Conservation (phyloP, 2,113 vertebrate species). For the Tylochromis polylepis region DNA sequence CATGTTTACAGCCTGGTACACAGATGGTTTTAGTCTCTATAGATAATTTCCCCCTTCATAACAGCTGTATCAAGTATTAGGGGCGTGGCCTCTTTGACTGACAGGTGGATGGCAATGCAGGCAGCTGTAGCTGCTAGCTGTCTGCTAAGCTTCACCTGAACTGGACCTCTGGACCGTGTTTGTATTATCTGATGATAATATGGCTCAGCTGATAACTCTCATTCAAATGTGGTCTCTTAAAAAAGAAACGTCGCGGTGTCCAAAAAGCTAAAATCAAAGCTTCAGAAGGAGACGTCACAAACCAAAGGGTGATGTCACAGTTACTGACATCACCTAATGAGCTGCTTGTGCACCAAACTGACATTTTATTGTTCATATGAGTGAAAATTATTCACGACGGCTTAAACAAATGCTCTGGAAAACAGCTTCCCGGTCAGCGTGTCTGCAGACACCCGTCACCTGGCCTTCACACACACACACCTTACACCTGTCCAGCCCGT, state of each 20-base stretch:
- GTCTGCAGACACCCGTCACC: constrained; percentile 41
- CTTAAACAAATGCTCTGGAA: not conserved
- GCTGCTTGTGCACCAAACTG: not conserved
- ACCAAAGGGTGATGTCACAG: not conserved
- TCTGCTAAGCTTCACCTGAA: not conserved
- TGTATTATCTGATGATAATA: not conserved
- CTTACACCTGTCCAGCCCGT: not conserved
- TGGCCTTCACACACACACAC: constrained; percentile 18
- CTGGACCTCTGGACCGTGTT: not conserved
- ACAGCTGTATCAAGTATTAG: not conserved
- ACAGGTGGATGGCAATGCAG: not conserved
- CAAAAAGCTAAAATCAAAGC: not conserved
- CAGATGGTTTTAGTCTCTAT: not conserved
- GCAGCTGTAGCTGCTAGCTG: too few relatives aligned
- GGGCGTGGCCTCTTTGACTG: not conserved
- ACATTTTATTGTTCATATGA: not conserved
- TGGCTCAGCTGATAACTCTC: not conserved
- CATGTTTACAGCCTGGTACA: not conserved
- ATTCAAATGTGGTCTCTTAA: not conserved
- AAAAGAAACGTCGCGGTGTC: too few relatives aligned
- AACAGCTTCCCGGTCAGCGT: not conserved
- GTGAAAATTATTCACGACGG: not conserved
- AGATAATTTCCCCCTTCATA: not conserved
- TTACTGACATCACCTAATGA: not conserved
- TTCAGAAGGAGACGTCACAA: not conserved